Percentiles rank a stretch among this genome's conserved stretches.
Evolutionary conservation across 1,140 invertebrate genomes (phyloP).

Genomic region (Chelonus insularis): DNA sequence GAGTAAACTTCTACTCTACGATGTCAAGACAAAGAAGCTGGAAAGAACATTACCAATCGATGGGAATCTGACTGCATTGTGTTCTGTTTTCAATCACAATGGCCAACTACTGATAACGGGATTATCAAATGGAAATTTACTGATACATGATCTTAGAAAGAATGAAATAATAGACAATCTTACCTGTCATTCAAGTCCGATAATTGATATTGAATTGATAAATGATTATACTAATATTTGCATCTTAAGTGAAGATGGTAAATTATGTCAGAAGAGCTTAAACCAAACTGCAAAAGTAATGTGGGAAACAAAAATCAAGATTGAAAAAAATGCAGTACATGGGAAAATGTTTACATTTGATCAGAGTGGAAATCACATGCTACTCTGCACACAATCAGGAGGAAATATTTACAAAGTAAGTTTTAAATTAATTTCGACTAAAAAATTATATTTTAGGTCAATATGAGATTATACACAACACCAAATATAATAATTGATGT

Average conservation of each 20-base stretch:
- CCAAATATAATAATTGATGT: too few species aligned
- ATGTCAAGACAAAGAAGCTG: constrained; percentile 67
- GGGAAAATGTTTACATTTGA: constrained; percentile 65
- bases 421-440: background rate
- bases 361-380: constrained; percentile 64
- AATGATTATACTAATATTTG: constrained; percentile 65
- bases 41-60: constrained; percentile 60
- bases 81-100: constrained; percentile 69
- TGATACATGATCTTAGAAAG: constrained; percentile 64
- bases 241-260: constrained; percentile 64
- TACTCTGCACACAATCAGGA: constrained; percentile 64
- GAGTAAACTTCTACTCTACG: constrained; percentile 64
- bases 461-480: too few species aligned
- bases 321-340: constrained; percentile 55
- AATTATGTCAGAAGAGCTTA: constrained; percentile 63
- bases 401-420: constrained; percentile 67
- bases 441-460: background rate
- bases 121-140: constrained; percentile 65
- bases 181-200: constrained; percentile 61
- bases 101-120: constrained; percentile 69
- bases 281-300: constrained; percentile 60
- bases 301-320: constrained; percentile 58
- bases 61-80: constrained; percentile 56
- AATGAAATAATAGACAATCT: constrained; percentile 64
- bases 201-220: constrained; percentile 62